Evolutionary conservation across 53 echinoderm and acorn worm genomes (phyloP).

Genomic region (Hippasteria phrygiana): DNA sequence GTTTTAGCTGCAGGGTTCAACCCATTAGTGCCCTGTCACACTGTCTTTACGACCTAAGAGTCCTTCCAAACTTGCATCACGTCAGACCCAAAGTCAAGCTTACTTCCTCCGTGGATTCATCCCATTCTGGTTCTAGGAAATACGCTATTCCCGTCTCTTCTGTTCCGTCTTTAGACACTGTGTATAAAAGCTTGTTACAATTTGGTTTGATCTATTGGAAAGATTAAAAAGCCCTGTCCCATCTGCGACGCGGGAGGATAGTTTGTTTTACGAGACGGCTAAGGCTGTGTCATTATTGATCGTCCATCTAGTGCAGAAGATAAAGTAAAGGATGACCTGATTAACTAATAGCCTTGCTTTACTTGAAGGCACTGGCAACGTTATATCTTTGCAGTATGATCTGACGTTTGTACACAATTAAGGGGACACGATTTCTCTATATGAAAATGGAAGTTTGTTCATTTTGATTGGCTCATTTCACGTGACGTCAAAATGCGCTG

Average conservation of each 20-base stretch:
- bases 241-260: neutral
- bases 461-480: too few relatives aligned
- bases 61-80: neutral
- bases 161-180: neutral
- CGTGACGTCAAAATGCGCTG: too few relatives aligned
- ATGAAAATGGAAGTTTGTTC: too few relatives aligned
- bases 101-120: neutral
- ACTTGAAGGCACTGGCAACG: too few relatives aligned
- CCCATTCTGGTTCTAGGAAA: neutral
- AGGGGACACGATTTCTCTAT: too few relatives aligned
- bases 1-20: neutral
- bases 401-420: too few relatives aligned
- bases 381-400: too few relatives aligned
- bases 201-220: neutral
- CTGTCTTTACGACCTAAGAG: neutral
- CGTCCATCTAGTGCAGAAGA: too few relatives aligned
- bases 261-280: neutral
- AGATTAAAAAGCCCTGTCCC: neutral
- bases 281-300: too few relatives aligned
- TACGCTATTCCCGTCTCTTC: neutral
- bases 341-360: too few relatives aligned
- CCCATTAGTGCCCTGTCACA: conserved; percentile 3
- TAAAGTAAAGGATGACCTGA: too few relatives aligned
- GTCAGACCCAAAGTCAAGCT: neutral
- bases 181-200: too few relatives aligned